Evolutionary conservation across 2,888 invertebrate genomes (phyloP).

Genomic region (Phortica okadai): DNA sequence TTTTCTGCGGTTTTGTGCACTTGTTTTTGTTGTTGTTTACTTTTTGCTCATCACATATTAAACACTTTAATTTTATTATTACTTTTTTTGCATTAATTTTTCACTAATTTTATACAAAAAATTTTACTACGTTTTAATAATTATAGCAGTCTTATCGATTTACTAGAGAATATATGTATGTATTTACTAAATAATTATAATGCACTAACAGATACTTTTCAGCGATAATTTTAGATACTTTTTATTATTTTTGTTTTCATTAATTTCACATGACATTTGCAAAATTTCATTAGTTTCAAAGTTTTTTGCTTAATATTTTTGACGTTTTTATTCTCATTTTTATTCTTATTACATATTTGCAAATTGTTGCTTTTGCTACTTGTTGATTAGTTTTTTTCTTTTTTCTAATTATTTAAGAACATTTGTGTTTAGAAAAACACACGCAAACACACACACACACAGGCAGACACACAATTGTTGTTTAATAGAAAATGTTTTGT

Average conservation of each 20-base stretch:
- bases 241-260: background rate
- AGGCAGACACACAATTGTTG: background rate
- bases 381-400: constrained; percentile 2
- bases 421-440: background rate
- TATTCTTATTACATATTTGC: background rate
- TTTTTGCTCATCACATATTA: background rate
- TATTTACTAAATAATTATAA: constrained; percentile 14
- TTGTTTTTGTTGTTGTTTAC: constrained; percentile 5
- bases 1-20: constrained; percentile 23
- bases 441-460: background rate
- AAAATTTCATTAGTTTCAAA: background rate
- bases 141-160: constrained; percentile 27
- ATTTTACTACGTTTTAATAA: constrained; percentile 1
- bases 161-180: constrained; percentile 12
- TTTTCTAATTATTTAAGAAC: background rate
- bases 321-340: background rate
- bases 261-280: background rate
- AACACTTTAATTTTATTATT: constrained; percentile 7
- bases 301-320: background rate
- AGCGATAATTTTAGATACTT: background rate
- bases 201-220: background rate
- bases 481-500: background rate
- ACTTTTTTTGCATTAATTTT: background rate
- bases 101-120: background rate
- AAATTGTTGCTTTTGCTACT: background rate